These are phyloP conservation scores for Rattus rattus DNA, from an alignment of 2,113 vertebrate genomes.

Conservation along the genomic window DNA sequence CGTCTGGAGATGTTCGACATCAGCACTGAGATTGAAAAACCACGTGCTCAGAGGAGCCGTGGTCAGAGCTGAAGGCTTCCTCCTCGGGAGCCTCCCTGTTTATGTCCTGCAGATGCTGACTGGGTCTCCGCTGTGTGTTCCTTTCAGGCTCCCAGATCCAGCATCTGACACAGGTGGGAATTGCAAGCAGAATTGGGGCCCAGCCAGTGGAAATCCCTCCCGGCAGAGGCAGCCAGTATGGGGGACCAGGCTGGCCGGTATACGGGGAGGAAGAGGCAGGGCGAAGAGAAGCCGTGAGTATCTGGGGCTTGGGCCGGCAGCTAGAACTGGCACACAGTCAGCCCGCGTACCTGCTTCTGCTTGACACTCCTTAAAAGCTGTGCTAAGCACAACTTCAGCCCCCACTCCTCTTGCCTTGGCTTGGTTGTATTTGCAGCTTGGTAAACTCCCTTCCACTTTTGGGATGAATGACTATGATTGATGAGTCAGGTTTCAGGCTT, in stretches of 20 bases:
- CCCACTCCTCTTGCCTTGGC: neutral
- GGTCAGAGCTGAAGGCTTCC: neutral
- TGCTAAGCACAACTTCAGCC: neutral
- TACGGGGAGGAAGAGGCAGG: constrained; percentile 91
- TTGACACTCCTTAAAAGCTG: neutral
- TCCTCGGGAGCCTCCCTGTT: rapidly evolving
- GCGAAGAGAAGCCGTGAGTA: constrained; percentile 94
- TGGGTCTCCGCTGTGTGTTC: neutral
- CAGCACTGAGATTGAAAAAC: neutral
- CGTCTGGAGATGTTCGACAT: neutral
- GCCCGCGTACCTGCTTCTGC: neutral
- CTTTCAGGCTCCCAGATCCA: constrained; percentile 95
- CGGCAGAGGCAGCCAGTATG: constrained; percentile 90
- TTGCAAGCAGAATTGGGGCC: constrained; percentile 92
- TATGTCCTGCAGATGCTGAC: neutral
- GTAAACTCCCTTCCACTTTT: neutral
- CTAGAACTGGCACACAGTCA: neutral
- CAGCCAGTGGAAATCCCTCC: constrained; percentile 90
- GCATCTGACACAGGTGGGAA: constrained; percentile 94
- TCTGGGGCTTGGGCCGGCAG: constrained; percentile 72
- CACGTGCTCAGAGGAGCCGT: neutral
- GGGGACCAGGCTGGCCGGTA: constrained; percentile 91
- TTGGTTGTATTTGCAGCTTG: neutral
- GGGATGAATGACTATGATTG: neutral
- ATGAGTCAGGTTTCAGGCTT: neutral